Conservation (phyloP, 2,113 vertebrate species). For the Ovibos moschatus region DNA sequence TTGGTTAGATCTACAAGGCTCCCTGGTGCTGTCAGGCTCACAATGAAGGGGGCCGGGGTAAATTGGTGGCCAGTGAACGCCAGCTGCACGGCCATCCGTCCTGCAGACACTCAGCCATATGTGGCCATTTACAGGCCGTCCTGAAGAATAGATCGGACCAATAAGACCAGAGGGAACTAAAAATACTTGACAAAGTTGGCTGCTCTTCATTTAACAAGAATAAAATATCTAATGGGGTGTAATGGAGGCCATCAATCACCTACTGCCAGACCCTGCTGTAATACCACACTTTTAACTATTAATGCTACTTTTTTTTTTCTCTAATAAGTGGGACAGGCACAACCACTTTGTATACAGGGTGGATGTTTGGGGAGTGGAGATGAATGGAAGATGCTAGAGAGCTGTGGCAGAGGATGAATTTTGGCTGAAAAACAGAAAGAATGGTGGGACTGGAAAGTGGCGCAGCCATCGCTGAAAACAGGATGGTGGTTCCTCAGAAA, state of each 20-base stretch:
- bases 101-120: slow-evolving; percentile 89
- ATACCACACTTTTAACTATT: slow-evolving; percentile 80
- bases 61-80: slow-evolving; percentile 89
- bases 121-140: slow-evolving; percentile 86
- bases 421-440: neutral
- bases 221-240: slow-evolving; percentile 88
- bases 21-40: slow-evolving; percentile 84
- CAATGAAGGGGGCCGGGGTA: slow-evolving; percentile 85
- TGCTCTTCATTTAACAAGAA: slow-evolving; percentile 89
- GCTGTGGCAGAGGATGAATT: slow-evolving; percentile 24
- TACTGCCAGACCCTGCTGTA: slow-evolving; percentile 53
- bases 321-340: slow-evolving; percentile 75
- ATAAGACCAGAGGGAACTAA: slow-evolving; percentile 84
- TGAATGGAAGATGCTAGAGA: slow-evolving; percentile 7
- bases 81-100: slow-evolving; percentile 89
- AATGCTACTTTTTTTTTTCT: slow-evolving; percentile 79
- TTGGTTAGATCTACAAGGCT: slow-evolving; percentile 88
- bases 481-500: neutral
- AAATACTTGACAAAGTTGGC: slow-evolving; percentile 88
- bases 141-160: slow-evolving; percentile 83
- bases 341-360: slow-evolving; percentile 2
- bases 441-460: neutral
- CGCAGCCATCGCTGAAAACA: neutral
- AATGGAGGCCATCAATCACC: slow-evolving; percentile 84
- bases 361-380: slow-evolving; percentile 46